Base-by-base conservation (phyloP, 2,113 vertebrate species). In the Antigone vipio region DNA sequence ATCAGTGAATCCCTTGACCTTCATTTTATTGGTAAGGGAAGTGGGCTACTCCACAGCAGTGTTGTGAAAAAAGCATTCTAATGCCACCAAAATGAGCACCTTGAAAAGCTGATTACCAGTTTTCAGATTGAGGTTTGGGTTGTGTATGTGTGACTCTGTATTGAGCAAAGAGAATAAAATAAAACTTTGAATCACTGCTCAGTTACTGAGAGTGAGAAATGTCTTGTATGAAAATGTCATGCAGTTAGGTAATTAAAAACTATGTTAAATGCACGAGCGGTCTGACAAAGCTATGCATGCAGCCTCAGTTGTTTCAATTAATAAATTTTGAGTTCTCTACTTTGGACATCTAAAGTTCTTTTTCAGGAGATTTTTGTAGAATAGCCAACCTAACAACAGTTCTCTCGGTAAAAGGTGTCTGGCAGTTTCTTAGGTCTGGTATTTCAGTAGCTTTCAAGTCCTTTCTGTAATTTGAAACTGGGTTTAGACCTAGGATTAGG, bases 191-290 rank as follows among this genome's bases (percentile, higher is more conserved):
- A 72, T 95, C 50, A 23, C 34, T 62, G 30, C 34, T 73, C 67
- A 40, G 67, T 73, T 73, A 20, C 50, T 62, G 47, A 21, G 47
- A 55, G 53, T 45, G 56, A 85, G 73, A 85, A 95, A 11, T 5
- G 9, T 40, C 29, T 72, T 50, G 56, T 30, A 21, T 47, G 52
- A 55, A 88, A 76, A 49, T 56, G 29, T 42, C 40, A 3, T 19
- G 40, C 4, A 0, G 26, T 62, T 69, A 52, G 8, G 22, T 75
- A 19, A 38, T 85, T 87, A 38, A 84, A 86, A 77, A 32, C 32
- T 19, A 0, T 26, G 11, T 50, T 81, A 35, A 78, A 52, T 38
- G 17, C n/a, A 9, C 0, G 1, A 72, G 42, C 3, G 8, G 22
- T 53, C 50, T 77, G 60, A 49, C 20, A n/a, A 10, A 80, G 52